Conservation (phyloP, 2,113 vertebrate species). For the Chloropsis cyanopogon region DNA sequence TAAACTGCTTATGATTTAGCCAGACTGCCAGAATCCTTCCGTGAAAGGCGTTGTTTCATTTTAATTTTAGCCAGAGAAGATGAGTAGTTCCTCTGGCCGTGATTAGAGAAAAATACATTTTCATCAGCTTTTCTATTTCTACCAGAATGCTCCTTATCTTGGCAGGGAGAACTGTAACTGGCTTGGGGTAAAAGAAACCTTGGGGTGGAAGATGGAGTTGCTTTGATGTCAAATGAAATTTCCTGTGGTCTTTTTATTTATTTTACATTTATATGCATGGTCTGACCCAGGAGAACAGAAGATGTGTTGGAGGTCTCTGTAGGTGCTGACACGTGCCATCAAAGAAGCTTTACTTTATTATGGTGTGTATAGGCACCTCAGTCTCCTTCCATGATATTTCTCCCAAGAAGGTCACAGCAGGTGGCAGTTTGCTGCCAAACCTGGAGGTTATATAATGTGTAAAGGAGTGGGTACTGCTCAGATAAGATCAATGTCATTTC, state of each 20-base stretch:
- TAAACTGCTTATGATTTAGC: not conserved
- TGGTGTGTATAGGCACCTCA: not conserved
- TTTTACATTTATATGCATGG: not conserved
- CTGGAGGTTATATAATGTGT: not conserved
- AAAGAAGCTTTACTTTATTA: not conserved
- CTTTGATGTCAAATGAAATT: not conserved
- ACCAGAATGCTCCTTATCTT: not conserved
- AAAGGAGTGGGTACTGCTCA: not conserved
- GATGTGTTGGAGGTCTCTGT: not conserved
- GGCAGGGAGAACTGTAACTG: not conserved
- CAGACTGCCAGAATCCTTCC: not conserved
- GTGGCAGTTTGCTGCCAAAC: not conserved
- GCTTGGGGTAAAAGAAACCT: not conserved
- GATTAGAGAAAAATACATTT: not conserved
- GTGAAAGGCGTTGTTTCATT: not conserved
- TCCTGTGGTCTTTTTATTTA: not conserved
- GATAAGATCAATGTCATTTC: not conserved
- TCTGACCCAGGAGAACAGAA: not conserved
- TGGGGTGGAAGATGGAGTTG: not conserved
- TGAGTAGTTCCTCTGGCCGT: not conserved
- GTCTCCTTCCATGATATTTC: not conserved
- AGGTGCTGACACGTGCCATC: not conserved
- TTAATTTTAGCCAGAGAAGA: not conserved
- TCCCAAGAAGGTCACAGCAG: not conserved
- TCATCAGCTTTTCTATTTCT: slow-evolving; percentile 7